Evolutionary conservation across 2,113 vertebrate genomes (phyloP).

Genomic region (Pituophis catenifer): DNA sequence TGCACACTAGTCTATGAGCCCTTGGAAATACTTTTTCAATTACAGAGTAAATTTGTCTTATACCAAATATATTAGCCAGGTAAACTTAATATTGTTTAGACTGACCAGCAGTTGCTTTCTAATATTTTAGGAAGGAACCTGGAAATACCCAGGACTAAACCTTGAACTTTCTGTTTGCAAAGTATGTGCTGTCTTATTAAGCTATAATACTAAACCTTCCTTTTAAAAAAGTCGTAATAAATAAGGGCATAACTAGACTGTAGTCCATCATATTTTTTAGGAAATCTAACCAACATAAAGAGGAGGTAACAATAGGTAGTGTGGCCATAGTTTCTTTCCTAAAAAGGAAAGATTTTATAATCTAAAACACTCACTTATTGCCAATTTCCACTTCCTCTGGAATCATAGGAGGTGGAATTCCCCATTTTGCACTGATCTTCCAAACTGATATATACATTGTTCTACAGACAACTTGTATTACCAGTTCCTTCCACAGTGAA

Average conservation of each 20-base stretch:
- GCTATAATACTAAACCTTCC: neutral
- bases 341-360: slow-evolving; percentile 28
- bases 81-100: neutral
- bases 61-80: neutral
- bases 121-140: neutral
- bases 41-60: neutral
- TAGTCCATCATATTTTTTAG: slow-evolving; percentile 11
- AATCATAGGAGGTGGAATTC: slow-evolving; percentile 18
- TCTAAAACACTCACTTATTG: neutral
- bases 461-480: neutral
- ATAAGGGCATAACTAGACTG: neutral
- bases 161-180: neutral
- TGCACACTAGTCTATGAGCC: neutral
- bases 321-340: neutral
- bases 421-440: neutral
- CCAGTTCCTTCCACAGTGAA: neutral
- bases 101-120: neutral
- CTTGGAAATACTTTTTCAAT: neutral
- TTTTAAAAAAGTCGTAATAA: neutral
- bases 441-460: neutral
- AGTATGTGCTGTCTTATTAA: neutral
- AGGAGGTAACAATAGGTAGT: neutral
- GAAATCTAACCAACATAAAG: neutral
- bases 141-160: neutral
- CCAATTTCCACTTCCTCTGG: slow-evolving; percentile 23